Percentiles rank a stretch among this genome's conserved stretches.
Conservation (phyloP, 1,140 invertebrate genomes). For the Lordiphosa collinella region DNA sequence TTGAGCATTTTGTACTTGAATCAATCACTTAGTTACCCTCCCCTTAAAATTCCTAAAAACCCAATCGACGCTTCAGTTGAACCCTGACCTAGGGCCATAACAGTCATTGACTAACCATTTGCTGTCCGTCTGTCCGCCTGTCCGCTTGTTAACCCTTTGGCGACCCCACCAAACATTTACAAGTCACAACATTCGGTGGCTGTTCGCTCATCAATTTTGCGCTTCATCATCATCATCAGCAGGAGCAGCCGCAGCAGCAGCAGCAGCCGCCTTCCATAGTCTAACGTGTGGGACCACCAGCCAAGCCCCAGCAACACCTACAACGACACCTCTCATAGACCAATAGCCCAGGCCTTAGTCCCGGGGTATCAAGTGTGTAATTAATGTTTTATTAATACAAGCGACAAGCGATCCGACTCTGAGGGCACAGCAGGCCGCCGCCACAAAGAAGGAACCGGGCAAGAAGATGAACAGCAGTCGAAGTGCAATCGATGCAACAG, state of each 20-base stretch:
- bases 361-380: conserved; percentile 75
- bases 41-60: no score
- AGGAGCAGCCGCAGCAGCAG: background rate
- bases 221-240: conserved; percentile 57
- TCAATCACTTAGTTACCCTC: no score
- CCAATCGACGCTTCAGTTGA: no score
- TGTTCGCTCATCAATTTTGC: conserved; percentile 65
- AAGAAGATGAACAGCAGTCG: conserved; percentile 77
- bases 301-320: conserved; percentile 65
- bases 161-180: background rate
- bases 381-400: conserved; percentile 80
- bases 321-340: conserved; percentile 73
- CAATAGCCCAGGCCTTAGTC: conserved; percentile 27
- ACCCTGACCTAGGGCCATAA: no score
- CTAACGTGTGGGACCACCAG: conserved; percentile 71
- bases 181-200: conserved; percentile 45
- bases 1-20: no score
- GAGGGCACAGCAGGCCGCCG: conserved; percentile 31
- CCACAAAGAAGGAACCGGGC: background rate
- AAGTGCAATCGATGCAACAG: conserved; percentile 76
- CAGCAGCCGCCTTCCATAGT: conserved; percentile 1
- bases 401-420: conserved; percentile 77
- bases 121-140: no score
- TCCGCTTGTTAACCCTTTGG: no score
- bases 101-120: background rate